phyloP scores from a whole-genome alignment of 1,140 invertebrate genomes.

The Manduca sexta region DNA sequence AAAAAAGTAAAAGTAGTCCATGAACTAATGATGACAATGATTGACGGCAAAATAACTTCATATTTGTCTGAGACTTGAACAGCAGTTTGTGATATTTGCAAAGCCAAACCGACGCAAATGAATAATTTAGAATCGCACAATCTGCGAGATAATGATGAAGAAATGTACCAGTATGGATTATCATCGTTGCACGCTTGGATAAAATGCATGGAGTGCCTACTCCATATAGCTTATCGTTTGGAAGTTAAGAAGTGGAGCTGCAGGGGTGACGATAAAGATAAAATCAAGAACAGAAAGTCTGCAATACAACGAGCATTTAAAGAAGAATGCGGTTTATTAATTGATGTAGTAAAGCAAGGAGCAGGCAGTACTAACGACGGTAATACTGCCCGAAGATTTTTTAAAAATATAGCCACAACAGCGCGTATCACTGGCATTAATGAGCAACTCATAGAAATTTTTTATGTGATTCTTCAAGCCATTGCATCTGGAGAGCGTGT shows the following conservation, averaged over 20 bases:
- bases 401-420: slow-evolving; percentile 20
- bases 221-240: slow-evolving; percentile 14
- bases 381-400: slow-evolving; percentile 38
- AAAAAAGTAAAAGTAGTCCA: slow-evolving; percentile 3
- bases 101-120: slow-evolving; percentile 5
- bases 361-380: slow-evolving; percentile 37
- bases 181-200: slow-evolving; percentile 29
- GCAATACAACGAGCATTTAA: slow-evolving; percentile 32
- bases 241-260: slow-evolving; percentile 2
- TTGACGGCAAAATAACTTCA: slow-evolving; percentile 3
- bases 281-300: slow-evolving; percentile 15
- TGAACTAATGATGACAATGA: not conserved
- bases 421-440: slow-evolving; percentile 34
- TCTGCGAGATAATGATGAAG: not conserved
- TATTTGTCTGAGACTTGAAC: slow-evolving; percentile 1
- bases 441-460: slow-evolving; percentile 14
- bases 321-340: slow-evolving; percentile 22
- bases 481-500: slow-evolving; percentile 18
- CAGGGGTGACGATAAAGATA: slow-evolving; percentile 1
- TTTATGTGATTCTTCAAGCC: no score
- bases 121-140: slow-evolving; percentile 2
- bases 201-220: slow-evolving; percentile 24
- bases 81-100: slow-evolving; percentile 2
- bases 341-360: slow-evolving; percentile 27
- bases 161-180: slow-evolving; percentile 10